Evolutionary conservation across 1,140 invertebrate species (phyloP).

Genomic region (Pogonus chalceus): DNA sequence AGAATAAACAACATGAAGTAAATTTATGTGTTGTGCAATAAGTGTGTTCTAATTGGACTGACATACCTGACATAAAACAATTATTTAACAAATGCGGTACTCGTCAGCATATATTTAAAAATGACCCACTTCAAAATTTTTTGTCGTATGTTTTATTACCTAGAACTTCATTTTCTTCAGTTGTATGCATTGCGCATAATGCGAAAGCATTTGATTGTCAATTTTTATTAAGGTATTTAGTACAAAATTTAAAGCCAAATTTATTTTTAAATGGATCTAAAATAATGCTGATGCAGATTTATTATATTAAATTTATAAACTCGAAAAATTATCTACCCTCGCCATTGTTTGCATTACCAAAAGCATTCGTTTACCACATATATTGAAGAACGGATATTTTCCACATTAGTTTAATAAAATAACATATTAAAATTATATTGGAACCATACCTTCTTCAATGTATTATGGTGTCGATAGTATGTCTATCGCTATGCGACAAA

Average conservation of each 20-base stretch:
- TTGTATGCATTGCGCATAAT: not conserved
- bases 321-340: not conserved
- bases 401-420: constrained; percentile 20
- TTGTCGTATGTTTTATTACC: not conserved
- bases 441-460: constrained; percentile 13
- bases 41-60: not conserved
- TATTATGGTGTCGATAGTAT: constrained; percentile 17
- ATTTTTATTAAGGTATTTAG: not conserved
- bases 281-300: not conserved
- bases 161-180: not conserved
- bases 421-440: constrained; percentile 17
- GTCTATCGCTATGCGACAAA: not conserved
- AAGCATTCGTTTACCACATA: constrained; percentile 14
- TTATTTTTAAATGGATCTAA: not conserved
- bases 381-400: constrained; percentile 18
- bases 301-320: not conserved
- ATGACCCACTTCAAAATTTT: not conserved
- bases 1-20: not conserved
- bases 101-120: not conserved
- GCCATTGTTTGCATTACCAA: constrained; percentile 2
- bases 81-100: not conserved
- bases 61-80: not conserved
- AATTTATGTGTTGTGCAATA: not conserved
- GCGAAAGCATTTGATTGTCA: not conserved
- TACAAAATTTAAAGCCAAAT: not conserved